Conservation (phyloP, 1,140 invertebrate genomes). For the Drosophila serrata region DNA sequence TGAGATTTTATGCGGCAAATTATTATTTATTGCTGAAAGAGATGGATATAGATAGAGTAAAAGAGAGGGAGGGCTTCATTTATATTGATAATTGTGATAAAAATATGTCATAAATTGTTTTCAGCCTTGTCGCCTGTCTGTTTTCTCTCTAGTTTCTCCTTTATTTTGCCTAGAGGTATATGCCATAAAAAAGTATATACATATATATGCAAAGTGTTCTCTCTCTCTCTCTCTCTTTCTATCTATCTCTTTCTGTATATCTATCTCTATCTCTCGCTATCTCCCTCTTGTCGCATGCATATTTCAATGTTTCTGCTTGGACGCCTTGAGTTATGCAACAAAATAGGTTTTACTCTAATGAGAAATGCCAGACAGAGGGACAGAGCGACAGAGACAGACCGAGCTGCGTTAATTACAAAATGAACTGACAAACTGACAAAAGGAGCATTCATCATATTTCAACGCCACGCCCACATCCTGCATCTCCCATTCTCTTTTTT, state of each 20-base stretch:
- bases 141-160: not conserved
- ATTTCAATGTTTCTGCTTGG: constrained; percentile 33
- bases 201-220: constrained; percentile 32
- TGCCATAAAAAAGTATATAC: constrained; percentile 34
- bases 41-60: not conserved
- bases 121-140: constrained; percentile 6
- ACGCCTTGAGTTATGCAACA: constrained; percentile 52
- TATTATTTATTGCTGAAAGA: constrained; percentile 55
- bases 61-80: constrained; percentile 31
- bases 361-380: constrained; percentile 20
- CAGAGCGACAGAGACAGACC: not conserved
- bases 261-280: not conserved
- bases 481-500: not conserved
- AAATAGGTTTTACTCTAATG: constrained; percentile 45
- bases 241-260: not conserved
- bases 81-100: constrained; percentile 59
- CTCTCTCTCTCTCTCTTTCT: not conserved
- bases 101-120: constrained; percentile 60
- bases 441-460: constrained; percentile 61
- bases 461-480: constrained; percentile 2
- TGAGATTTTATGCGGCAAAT: constrained; percentile 55
- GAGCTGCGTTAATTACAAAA: constrained; percentile 44
- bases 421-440: constrained; percentile 35
- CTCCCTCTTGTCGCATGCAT: constrained; percentile 2
- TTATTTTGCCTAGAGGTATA: not conserved